Evolutionary conservation across 2,888 invertebrate species (phyloP).

Genomic region (Euzophera pinguis): DNA sequence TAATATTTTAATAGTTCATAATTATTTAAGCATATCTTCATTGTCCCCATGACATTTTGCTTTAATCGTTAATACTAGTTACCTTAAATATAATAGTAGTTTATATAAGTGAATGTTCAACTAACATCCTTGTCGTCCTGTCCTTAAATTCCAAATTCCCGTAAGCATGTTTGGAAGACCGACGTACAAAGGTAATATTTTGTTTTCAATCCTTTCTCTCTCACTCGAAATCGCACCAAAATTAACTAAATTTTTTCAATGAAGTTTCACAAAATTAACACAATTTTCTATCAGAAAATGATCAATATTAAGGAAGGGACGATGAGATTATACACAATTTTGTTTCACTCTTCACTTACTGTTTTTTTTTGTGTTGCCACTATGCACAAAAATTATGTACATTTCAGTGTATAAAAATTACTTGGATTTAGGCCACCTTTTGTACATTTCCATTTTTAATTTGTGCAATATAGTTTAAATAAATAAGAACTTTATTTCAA

Average conservation of each 20-base stretch:
- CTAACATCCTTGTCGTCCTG: constrained; percentile 41
- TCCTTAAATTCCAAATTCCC: constrained; percentile 45
- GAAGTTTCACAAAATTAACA: constrained; percentile 12
- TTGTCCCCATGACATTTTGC: constrained; percentile 31
- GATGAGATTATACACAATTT: neutral
- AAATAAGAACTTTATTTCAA: neutral
- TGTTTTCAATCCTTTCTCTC: constrained; percentile 46
- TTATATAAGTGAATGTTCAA: constrained; percentile 32
- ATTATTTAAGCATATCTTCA: constrained; percentile 10
- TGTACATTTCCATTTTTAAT: no score
- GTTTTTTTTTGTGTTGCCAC: neutral
- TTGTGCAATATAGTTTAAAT: neutral
- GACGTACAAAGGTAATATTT: constrained; percentile 66
- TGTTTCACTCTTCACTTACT: neutral
- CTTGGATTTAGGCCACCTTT: no score
- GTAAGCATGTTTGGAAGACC: constrained; percentile 73
- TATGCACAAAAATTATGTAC: neutral
- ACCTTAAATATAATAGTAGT: constrained; percentile 38
- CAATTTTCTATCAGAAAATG: constrained; percentile 7
- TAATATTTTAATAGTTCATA: neutral
- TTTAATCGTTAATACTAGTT: constrained; percentile 42
- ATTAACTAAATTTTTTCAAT: constrained; percentile 10
- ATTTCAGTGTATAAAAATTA: no score
- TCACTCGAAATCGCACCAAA: constrained; percentile 28
- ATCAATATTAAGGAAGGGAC: constrained; percentile 5